Evolutionary conservation across 1,140 invertebrate genomes (phyloP).

Genomic region (Drosophila dunni): DNA sequence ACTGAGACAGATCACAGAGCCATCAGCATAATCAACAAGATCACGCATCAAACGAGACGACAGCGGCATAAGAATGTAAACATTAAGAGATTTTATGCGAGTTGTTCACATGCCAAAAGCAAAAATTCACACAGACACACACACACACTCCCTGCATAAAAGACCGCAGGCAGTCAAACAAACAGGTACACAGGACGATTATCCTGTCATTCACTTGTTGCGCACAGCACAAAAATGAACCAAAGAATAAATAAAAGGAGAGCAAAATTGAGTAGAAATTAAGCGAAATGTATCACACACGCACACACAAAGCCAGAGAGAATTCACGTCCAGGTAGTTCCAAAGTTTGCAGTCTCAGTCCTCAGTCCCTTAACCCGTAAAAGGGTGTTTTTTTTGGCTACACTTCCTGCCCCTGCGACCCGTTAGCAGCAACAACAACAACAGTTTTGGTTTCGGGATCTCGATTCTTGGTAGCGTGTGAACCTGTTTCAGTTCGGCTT

Average conservation of each 20-base stretch:
- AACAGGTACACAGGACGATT: constrained; percentile 82
- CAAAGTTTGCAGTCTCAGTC: constrained; percentile 22
- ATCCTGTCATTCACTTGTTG: constrained; percentile 84
- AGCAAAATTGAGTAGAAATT: constrained; percentile 23
- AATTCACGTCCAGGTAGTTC: constrained; percentile 55
- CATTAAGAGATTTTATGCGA: constrained; percentile 82
- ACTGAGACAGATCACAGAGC: constrained; percentile 39
- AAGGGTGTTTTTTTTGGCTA: constrained; percentile 56
- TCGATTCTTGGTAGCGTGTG: constrained; percentile 68
- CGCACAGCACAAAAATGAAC: constrained; percentile 26
- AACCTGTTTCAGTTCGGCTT: constrained; percentile 67
- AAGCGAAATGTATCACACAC: constrained; percentile 44
- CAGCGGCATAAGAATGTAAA: constrained; percentile 81
- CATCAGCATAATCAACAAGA: constrained; percentile 82
- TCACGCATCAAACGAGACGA: constrained; percentile 82
- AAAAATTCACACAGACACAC: constrained; percentile 10
- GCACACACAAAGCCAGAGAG: constrained; percentile 30
- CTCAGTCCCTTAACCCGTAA: constrained; percentile 44
- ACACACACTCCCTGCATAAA: neutral
- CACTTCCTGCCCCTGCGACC: constrained; percentile 59
- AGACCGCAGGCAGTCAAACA: constrained; percentile 50
- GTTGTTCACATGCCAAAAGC: constrained; percentile 79
- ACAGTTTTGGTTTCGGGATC: constrained; percentile 24
- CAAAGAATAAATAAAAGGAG: neutral
- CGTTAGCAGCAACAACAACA: constrained; percentile 12